Percentiles rank a stretch among this genome's conserved stretches.
Evolutionary conservation across 2,113 vertebrate species (phyloP).

Genomic region (Chionodraco myersi): DNA sequence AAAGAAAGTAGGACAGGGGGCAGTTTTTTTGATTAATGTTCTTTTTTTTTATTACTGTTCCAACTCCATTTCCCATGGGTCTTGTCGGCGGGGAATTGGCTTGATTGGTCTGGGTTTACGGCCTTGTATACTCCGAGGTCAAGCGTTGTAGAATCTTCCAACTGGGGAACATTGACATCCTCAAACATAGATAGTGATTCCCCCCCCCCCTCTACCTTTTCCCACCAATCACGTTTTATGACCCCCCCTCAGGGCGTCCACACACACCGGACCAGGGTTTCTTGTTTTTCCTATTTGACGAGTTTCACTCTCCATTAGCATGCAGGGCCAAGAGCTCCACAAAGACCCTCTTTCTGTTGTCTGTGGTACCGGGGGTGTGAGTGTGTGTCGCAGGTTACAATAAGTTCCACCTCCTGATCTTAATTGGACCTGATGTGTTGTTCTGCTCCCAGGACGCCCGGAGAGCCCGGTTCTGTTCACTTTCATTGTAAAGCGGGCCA

Average conservation of each 20-base stretch:
- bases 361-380: conserved; percentile 51
- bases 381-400: conserved; percentile 71
- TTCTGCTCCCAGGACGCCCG: conserved; percentile 70
- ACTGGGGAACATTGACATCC: not conserved
- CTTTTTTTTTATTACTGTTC: conserved; percentile 25
- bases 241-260: conserved; percentile 1
- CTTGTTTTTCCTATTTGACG: not conserved
- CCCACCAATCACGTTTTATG: conserved; percentile 48
- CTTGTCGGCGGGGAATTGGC: conserved; percentile 32
- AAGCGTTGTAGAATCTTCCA: conserved; percentile 8
- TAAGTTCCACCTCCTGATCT: conserved; percentile 76
- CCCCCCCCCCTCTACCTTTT: not conserved
- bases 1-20: too few relatives aligned
- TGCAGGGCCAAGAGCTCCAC: conserved; percentile 51
- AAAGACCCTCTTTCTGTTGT: conserved; percentile 67
- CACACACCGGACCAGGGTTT: not conserved
- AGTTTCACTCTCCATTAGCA: conserved; percentile 34
- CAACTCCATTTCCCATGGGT: conserved; percentile 52
- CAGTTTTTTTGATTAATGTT: too few relatives aligned
- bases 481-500: conserved; percentile 73
- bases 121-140: conserved; percentile 40
- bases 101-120: conserved; percentile 57
- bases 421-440: conserved; percentile 78
- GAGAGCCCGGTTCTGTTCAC: conserved; percentile 72
- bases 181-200: conserved; percentile 30